Conservation (phyloP, 2,113 vertebrate genomes). For the Plectropomus leopardus region DNA sequence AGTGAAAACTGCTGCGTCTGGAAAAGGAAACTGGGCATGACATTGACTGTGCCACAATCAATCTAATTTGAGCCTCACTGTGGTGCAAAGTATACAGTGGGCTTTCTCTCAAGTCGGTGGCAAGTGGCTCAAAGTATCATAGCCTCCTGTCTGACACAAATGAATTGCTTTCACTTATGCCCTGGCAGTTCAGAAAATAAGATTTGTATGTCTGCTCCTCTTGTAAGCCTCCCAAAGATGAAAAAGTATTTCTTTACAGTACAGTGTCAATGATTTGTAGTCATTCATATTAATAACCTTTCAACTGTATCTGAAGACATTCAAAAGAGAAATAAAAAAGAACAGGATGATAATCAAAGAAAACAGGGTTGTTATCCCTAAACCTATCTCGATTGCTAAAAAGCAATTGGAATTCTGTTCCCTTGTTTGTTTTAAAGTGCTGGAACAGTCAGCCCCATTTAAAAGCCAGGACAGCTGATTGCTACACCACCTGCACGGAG, state of each 20-base stretch:
- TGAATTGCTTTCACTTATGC: constrained; percentile 47
- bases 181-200: constrained; percentile 30
- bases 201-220: constrained; percentile 7
- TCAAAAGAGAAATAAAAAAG: constrained; percentile 16
- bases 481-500: constrained; percentile 60
- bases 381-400: constrained; percentile 32
- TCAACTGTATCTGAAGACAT: neutral
- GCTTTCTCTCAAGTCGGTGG: constrained; percentile 17
- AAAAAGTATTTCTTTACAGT: constrained; percentile 8
- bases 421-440: constrained; percentile 58
- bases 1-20: constrained; percentile 44
- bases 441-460: constrained; percentile 55
- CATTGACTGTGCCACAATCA: constrained; percentile 57
- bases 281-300: constrained; percentile 40
- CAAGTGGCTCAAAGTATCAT: constrained; percentile 39
- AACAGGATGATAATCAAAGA: constrained; percentile 23
- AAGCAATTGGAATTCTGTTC: constrained; percentile 61
- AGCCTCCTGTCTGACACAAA: constrained; percentile 41
- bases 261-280: neutral
- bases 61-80: constrained; percentile 39
- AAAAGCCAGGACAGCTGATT: constrained; percentile 66
- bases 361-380: constrained; percentile 31
- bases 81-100: constrained; percentile 27
- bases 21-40: constrained; percentile 54
- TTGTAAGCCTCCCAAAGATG: neutral